These are phyloP conservation scores for Tyto alba DNA, from an alignment of 2,113 vertebrate species.

Conservation along the genomic window DNA sequence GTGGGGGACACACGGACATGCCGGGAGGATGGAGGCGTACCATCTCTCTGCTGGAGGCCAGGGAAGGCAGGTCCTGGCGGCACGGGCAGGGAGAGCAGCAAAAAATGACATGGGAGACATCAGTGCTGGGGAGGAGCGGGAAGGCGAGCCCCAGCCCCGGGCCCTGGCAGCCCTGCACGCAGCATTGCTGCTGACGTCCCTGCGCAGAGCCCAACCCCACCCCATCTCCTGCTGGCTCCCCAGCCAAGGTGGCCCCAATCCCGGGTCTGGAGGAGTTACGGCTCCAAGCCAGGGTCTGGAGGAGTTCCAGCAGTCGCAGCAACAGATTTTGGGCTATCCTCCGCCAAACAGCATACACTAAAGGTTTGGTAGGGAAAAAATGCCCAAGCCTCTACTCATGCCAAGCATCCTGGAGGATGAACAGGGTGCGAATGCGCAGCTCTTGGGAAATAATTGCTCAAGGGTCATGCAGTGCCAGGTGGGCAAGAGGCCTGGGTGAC, in stretches of 20 bases:
- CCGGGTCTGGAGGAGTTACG: not conserved
- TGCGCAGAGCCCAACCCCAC: not conserved
- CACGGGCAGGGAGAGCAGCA: not conserved
- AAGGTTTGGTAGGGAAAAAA: not conserved
- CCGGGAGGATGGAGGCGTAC: not conserved
- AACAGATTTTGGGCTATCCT: not conserved
- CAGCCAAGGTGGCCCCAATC: not conserved
- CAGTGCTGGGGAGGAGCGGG: not conserved
- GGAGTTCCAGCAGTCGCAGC: not conserved
- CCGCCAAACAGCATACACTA: accelerated
- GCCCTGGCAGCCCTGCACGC: not conserved
- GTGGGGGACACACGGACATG: not conserved
- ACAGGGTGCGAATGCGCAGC: not conserved
- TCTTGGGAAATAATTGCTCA: not conserved
- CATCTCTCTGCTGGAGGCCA: conserved; percentile 3
- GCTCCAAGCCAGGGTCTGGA: not conserved
- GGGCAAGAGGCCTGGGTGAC: not conserved
- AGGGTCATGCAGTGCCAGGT: accelerated
- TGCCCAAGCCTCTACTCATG: not conserved
- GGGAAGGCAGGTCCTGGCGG: not conserved
- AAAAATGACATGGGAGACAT: not conserved
- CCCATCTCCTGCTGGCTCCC: not conserved
- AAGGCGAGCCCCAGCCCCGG: not conserved
- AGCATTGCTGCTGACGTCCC: not conserved
- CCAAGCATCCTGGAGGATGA: not conserved